Evolutionary conservation across 2,888 invertebrate genomes (phyloP), one percentile per base, ranked within the genome.

Genomic region (Drosophila acutilabella): DNA sequence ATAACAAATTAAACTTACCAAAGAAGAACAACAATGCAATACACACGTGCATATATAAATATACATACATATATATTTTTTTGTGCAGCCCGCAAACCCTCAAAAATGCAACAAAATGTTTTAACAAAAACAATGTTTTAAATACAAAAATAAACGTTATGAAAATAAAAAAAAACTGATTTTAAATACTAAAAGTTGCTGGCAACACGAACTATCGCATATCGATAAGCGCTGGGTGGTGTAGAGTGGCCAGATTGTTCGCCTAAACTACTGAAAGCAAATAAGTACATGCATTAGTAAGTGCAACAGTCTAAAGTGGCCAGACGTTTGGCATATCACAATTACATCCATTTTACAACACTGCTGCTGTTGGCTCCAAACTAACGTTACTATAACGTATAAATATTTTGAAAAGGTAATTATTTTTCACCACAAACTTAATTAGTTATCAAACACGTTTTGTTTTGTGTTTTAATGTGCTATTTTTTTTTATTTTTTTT

Each of bases 111-210:
- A 56, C 51, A 66, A 42, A 64, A 80, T 11, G 64, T 85, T 85
- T 80, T 82, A 82, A 80, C 76, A 82, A 82, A 80, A 30, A 30
- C 30, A 30, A 80, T 72, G 83, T 82, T 82, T 85, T 75, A 64
- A 82, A 85, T 82, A 78, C 78, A 41, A 20, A 50, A 48, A 45
- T 26, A 74, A 61, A 64, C 71, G 75, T 76, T 75, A 76, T 40
- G n/a, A 65, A 75, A 73, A 72, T 44, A 6, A 54, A 44, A 54
- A 13, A n/a, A 30, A 13, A n/a, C 4, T 8, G 40, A 5, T 13
- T 11, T 41, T 62, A 20, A 8, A 5, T 2, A 30, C 13, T n/a
- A 10, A 42, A n/a, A 30, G 30, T 30, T 8, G 26, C 26, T 26
- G 7, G 26, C 26, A 30, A 8, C 30, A 30, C 30, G 30, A 8